phyloP scores from a whole-genome alignment of 2,113 vertebrate species.

The Sinocyclocheilus anshuiensis region DNA sequence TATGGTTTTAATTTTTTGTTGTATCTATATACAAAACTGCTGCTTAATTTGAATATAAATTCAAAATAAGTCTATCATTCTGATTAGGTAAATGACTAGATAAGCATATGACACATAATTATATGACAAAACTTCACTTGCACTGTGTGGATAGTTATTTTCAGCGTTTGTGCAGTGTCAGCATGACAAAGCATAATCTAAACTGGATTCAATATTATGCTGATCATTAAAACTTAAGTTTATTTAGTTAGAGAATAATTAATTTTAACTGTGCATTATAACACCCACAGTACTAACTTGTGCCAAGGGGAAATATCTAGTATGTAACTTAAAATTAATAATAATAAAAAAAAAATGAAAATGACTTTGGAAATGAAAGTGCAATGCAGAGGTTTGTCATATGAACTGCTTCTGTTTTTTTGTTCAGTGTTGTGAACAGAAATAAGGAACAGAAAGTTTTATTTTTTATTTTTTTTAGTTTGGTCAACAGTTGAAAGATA shows the following conservation, averaged over 20 bases:
- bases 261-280: background rate
- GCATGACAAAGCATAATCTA: background rate
- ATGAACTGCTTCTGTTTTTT: background rate
- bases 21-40: background rate
- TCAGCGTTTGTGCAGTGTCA: background rate
- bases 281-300: too few species aligned
- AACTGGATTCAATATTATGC: background rate
- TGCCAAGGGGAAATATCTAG: background rate
- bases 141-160: background rate
- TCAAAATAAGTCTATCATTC: background rate
- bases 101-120: background rate
- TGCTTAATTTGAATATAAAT: background rate
- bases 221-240: background rate
- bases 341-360: background rate
- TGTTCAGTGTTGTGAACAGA: background rate
- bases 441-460: background rate
- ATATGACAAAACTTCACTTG: background rate
- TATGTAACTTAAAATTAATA: background rate
- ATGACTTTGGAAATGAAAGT: constrained; percentile 13
- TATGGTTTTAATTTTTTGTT: too few species aligned
- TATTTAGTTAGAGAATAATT: background rate
- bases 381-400: background rate
- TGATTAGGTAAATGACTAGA: background rate
- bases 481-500: constrained; percentile 22
- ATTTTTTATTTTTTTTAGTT: constrained; percentile 35